Base-by-base conservation (phyloP, 1,140 invertebrate species). In the Drosophila persimilis region DNA sequence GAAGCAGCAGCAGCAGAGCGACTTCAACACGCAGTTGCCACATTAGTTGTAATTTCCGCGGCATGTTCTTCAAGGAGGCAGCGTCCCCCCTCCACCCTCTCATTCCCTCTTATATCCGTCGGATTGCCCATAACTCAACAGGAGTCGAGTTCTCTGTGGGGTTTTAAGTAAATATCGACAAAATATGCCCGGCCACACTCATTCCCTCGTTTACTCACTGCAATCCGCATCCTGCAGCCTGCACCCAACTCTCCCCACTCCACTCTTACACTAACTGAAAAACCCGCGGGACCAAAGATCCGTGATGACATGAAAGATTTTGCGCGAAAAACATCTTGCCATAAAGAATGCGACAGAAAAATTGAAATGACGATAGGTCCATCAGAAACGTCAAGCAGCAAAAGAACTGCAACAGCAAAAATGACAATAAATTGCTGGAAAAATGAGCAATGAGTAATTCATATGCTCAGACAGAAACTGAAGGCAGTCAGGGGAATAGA, bases 371-470 rank as follows among this genome's bases (percentile, higher is more conserved):
- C 46, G 48, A 61, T 52, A 52, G 59, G 41, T 11, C 7, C 29
- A 31, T 6, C 46, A 26, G 65, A 44, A 53, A 62, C 46, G 47
- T 13, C 48, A 53, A 20, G 26, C 20, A 53, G 24, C 45, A n/a
- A 17, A 24, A 24, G 17, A 51, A 15, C 59, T 35, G 3, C 46
- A 55, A 8, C 71, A 80, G 60, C 60, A 86, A 62, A 55, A 77
- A 78, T 77, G 81, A 86, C 83, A 86, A 83, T 83, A 88, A 88
- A 86, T 88, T 88, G 83, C 83, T 69, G 65, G 75, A 88, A 88
- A 86, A 86, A 86, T 88, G 83, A 86, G 83, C 83, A 83, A 86
- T 86, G 83, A 78, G 83, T 86, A 86, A 86, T 88, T 88, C 78
- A 88, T 86, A 88, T 88, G 80, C 78, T 78, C 62, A 78, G 78